Percentiles rank a stretch among this genome's conserved stretches.
Evolutionary conservation across 2,888 invertebrate species (phyloP).

Genomic region (Agrochola macilenta): DNA sequence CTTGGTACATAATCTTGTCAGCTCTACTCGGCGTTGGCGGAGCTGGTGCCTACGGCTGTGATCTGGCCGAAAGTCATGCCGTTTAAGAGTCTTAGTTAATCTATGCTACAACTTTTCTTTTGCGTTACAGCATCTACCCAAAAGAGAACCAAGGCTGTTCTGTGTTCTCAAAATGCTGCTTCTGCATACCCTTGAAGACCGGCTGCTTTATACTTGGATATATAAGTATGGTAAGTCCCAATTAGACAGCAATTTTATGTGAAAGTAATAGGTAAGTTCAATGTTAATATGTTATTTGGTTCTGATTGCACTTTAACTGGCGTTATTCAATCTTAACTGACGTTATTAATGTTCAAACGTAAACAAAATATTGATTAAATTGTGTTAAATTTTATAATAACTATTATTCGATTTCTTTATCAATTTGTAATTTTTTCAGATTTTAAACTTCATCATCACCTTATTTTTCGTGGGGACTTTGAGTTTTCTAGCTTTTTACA

Average conservation of each 20-base stretch:
- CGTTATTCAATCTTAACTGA: background rate
- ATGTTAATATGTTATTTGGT: background rate
- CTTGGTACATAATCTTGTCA: background rate
- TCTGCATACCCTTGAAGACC: slow-evolving; percentile 58
- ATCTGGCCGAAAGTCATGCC: background rate
- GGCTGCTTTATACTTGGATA: slow-evolving; percentile 65
- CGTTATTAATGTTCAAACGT: background rate
- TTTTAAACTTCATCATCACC: slow-evolving; percentile 56
- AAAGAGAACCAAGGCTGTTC: slow-evolving; percentile 35
- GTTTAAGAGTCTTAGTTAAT: background rate
- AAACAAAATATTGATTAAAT: background rate
- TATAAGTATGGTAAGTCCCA: slow-evolving; percentile 57
- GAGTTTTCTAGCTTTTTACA: slow-evolving; percentile 57
- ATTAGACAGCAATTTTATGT: background rate
- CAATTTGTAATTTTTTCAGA: slow-evolving; percentile 38
- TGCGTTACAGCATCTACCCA: slow-evolving; percentile 44
- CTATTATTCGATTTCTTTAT: background rate
- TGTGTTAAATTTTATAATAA: too few relatives aligned
- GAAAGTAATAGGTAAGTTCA: background rate
- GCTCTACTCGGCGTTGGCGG: too few relatives aligned
- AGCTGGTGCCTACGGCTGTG: background rate
- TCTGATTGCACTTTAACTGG: background rate
- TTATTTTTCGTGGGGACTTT: slow-evolving; percentile 56
- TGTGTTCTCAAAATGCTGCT: slow-evolving; percentile 61
- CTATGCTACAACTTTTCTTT: background rate